These are phyloP conservation scores for Gasterosteus nipponicus DNA, from an alignment of 2,113 vertebrate species.

Conservation along the genomic window DNA sequence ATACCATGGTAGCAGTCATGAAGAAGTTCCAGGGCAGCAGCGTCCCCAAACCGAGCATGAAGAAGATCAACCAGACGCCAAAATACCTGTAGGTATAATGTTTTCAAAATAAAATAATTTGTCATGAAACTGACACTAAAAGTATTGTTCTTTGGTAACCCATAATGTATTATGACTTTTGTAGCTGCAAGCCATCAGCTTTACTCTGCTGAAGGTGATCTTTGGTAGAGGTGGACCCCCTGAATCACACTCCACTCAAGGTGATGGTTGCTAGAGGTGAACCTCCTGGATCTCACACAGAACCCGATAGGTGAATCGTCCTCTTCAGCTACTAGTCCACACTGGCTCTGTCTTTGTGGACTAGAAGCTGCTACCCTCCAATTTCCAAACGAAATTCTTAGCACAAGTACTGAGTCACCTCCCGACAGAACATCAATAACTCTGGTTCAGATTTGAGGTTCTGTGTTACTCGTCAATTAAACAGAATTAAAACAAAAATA, in stretches of 20 bases:
- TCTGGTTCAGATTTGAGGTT: no score
- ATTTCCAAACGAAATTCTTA: neutral
- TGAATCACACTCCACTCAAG: neutral
- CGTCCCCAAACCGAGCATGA: slow-evolving; percentile 88
- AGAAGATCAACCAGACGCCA: slow-evolving; percentile 81
- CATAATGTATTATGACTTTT: no score
- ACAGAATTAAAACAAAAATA: neutral
- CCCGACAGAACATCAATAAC: neutral
- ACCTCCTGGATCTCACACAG: neutral
- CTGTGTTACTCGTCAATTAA: neutral
- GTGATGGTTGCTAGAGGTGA: neutral
- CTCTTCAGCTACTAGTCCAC: neutral
- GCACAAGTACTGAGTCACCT: neutral
- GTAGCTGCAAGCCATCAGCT: neutral
- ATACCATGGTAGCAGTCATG: slow-evolving; percentile 88
- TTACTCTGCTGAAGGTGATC: neutral
- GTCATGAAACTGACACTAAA: neutral
- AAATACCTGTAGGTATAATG: slow-evolving; percentile 26
- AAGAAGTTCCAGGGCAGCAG: slow-evolving; percentile 93
- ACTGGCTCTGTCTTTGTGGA: neutral
- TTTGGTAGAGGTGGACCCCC: neutral
- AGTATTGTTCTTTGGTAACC: neutral
- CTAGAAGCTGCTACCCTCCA: neutral
- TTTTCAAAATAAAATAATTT: neutral
- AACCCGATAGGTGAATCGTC: neutral